Evolutionary conservation across 2,797 vertebrate species (phyloP), one percentile per base, ranked within the genome.

Genomic region (Gila robusta): DNA sequence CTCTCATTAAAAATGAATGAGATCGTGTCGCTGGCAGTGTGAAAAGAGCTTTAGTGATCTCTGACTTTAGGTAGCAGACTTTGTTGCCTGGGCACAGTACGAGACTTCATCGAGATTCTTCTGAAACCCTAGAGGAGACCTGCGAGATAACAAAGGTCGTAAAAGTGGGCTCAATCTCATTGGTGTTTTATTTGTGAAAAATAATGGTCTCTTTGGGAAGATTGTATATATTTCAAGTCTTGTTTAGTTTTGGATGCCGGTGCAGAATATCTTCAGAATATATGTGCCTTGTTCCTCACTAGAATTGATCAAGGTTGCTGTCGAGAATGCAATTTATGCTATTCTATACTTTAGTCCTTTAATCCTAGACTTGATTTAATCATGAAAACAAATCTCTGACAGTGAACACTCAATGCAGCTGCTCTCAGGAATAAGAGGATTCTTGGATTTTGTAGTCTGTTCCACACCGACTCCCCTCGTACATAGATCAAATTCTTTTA

Each of bases 331-430:
- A 80, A 80, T 80, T 64, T 66, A 47, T 11, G 12, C 41, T 17
- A 35, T 67, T 35, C 59, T 49, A 49, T 79, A 80, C 39, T 64
- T 66, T 67, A 67, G 47, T 80, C 59, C 78, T 66, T 66, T 80
- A 67, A 67, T 80, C 59, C 78, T 66, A 66, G 59, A 21, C 59
- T 67, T 80, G 78, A 80, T 81, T 70, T 81, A 81, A 69, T 81
- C 79, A 69, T 17, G 6, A 67, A 69, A 81, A 52, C 62, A 70
- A 39, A 70, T 52, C 28, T 69, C 41, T 49, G 44, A 69, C 44
- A n/a, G 14, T 1, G 21, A 70, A 52, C 28, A 54, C 70, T 62
- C 54, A 32, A 83, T 44, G 6, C 19, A 64, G 54, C 39, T 71
- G 35, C n/a, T 59, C 23, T 72, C 49, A 26, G 49, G 19, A 81